Conservation (phyloP, 2,113 vertebrate genomes). For the Cyanoderma ruficeps region DNA sequence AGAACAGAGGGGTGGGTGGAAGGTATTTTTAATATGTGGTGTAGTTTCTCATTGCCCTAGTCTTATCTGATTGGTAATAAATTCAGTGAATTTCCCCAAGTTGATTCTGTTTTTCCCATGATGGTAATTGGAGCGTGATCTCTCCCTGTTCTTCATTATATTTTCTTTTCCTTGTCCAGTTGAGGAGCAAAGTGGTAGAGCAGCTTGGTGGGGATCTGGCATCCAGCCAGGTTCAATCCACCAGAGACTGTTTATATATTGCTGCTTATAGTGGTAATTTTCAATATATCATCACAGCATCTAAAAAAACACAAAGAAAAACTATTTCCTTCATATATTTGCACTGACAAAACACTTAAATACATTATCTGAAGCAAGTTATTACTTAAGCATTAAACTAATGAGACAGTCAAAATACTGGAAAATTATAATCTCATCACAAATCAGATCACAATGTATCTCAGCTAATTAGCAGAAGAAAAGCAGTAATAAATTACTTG, state of each 20-base stretch:
- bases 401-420: conserved; percentile 55
- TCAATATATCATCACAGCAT: neutral
- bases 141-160: neutral
- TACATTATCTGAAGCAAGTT: conserved; percentile 36
- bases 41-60: neutral
- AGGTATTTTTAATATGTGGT: neutral
- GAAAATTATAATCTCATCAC: conserved; percentile 59
- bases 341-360: neutral
- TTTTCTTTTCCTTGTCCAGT: neutral
- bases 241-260: neutral
- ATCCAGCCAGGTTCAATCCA: neutral
- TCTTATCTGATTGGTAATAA: neutral
- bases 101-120: neutral
- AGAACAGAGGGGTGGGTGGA: neutral
- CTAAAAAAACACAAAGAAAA: neutral
- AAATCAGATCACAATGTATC: conserved; percentile 49
- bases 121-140: neutral
- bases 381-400: conserved; percentile 53
- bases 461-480: conserved; percentile 44
- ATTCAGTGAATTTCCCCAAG: neutral
- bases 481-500: conserved; percentile 29
- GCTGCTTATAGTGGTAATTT: neutral
- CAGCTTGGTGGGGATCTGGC: neutral
- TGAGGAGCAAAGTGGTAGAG: neutral
- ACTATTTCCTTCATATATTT: neutral